phyloP scores from a whole-genome alignment of 2,797 vertebrate genomes.

The Coregonus ussuriensis region DNA sequence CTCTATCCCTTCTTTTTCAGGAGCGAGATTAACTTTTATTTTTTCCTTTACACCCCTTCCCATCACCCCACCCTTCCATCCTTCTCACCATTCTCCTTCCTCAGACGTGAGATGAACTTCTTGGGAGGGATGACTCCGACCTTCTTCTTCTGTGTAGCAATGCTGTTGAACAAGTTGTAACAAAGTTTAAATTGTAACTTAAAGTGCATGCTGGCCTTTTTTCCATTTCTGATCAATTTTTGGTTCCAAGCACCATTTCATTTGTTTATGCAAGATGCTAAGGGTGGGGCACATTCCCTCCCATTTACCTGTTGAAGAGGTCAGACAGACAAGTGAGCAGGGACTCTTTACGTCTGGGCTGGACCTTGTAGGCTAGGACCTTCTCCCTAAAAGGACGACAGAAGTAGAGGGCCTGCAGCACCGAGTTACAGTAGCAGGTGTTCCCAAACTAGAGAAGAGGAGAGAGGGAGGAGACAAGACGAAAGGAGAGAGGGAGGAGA shows the following conservation, averaged over 20 bases:
- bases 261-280: background rate
- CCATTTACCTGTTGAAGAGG: slow-evolving; percentile 78
- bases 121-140: slow-evolving; percentile 93
- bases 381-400: slow-evolving; percentile 92
- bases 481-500: background rate
- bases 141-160: slow-evolving; percentile 94
- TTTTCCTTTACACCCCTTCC: background rate
- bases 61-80: background rate
- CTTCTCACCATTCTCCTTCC: slow-evolving; percentile 88
- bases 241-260: background rate
- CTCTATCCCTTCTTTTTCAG: background rate
- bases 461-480: background rate
- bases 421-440: slow-evolving; percentile 95
- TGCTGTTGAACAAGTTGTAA: slow-evolving; percentile 67
- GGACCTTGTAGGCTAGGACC: slow-evolving; percentile 90
- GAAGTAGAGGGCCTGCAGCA: slow-evolving; percentile 92
- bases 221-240: background rate
- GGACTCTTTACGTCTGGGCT: slow-evolving; percentile 89
- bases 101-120: slow-evolving; percentile 91
- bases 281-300: background rate
- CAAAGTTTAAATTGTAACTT: background rate
- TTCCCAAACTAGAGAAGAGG: slow-evolving; percentile 83
- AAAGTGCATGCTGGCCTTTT: background rate
- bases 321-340: slow-evolving; percentile 91
- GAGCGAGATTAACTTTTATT: background rate